Conservation (phyloP, 2,113 vertebrate genomes). For the Fulmarus glacialis region DNA sequence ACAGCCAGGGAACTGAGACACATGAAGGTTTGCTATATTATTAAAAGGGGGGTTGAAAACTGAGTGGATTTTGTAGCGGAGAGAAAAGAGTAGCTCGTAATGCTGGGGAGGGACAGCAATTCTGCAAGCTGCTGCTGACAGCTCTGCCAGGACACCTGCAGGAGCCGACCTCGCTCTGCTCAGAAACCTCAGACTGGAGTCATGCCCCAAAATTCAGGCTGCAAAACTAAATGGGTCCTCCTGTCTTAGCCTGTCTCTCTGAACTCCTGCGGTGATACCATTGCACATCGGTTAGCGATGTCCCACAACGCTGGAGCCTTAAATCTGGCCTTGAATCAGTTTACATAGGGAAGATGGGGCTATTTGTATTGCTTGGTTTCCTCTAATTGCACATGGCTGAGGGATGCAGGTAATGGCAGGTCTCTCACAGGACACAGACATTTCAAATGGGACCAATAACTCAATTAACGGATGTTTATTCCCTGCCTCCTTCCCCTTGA, state of each 20-base stretch:
- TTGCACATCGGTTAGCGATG: accelerated
- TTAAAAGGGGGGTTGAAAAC: background rate
- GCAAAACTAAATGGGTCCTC: background rate
- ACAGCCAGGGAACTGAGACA: background rate
- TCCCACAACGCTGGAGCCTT: background rate
- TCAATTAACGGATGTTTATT: background rate
- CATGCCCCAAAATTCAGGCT: background rate
- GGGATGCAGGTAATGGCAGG: background rate
- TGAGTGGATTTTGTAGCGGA: background rate
- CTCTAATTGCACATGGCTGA: accelerated
- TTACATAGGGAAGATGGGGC: background rate
- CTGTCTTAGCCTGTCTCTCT: background rate
- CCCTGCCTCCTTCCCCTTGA: background rate
- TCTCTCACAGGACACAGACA: background rate
- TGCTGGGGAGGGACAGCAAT: background rate
- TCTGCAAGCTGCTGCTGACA: background rate
- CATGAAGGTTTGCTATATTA: background rate
- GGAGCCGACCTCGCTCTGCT: background rate
- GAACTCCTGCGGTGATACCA: background rate
- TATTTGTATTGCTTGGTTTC: background rate
- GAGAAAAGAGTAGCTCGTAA: background rate
- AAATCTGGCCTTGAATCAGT: background rate
- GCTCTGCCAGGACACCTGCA: background rate
- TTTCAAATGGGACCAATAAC: background rate
- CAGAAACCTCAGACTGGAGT: background rate